Evolutionary conservation across 2,113 vertebrate species (phyloP).

Genomic region (Pleuronectes platessa): DNA sequence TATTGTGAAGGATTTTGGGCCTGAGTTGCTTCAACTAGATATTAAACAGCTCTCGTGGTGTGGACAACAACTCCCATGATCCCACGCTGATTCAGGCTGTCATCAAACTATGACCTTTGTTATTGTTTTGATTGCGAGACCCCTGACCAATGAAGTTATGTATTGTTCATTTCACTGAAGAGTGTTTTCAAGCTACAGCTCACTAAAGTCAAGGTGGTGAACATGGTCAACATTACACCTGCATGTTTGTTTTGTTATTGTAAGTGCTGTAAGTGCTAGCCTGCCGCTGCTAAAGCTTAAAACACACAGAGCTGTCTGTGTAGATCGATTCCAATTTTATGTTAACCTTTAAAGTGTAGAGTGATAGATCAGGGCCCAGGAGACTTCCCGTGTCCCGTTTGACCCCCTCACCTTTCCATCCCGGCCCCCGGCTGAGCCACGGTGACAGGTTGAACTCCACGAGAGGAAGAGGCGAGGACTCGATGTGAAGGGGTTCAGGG

Average conservation of each 20-base stretch:
- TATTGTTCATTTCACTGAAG: too few relatives aligned
- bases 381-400: conserved; percentile 37
- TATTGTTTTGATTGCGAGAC: background rate
- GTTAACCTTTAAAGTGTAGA: conserved; percentile 36
- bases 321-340: background rate
- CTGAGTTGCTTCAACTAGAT: too few relatives aligned
- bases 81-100: background rate
- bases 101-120: background rate
- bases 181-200: too few relatives aligned
- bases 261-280: too few relatives aligned
- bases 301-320: background rate
- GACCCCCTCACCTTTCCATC: conserved; percentile 72
- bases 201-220: too few relatives aligned
- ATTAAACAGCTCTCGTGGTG: too few relatives aligned
- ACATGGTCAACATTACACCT: background rate
- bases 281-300: too few relatives aligned
- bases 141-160: too few relatives aligned
- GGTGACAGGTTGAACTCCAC: conserved; percentile 67
- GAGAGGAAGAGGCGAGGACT: conserved; percentile 53
- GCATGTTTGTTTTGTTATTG: too few relatives aligned
- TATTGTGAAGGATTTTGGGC: too few relatives aligned
- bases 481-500: conserved; percentile 28
- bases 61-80: background rate
- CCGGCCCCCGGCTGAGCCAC: conserved; percentile 48
- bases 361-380: conserved; percentile 5